These are phyloP conservation scores for Synanthedon myopaeformis DNA, from an alignment of 2,888 invertebrate genomes.

Conservation along the genomic window DNA sequence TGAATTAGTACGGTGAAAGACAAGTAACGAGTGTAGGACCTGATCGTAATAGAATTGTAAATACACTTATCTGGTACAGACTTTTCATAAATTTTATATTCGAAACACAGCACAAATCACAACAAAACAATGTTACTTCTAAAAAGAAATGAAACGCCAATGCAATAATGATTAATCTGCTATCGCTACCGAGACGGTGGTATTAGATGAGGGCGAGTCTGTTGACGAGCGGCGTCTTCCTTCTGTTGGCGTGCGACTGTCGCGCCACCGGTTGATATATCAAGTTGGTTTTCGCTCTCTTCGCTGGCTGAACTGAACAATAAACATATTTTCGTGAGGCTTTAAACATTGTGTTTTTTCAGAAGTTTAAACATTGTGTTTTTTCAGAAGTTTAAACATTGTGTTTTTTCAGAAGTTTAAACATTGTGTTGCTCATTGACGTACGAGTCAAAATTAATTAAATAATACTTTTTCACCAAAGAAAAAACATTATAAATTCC, in stretches of 20 bases:
- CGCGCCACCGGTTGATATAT: constrained; percentile 53
- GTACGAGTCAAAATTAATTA: too few species aligned
- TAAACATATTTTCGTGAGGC: too few species aligned
- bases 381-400: too few species aligned
- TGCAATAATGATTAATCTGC: constrained; percentile 20
- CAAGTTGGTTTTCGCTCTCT: constrained; percentile 55
- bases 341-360: too few species aligned
- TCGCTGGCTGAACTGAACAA: constrained; percentile 54
- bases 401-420: too few species aligned
- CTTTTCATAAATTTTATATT: constrained; percentile 20
- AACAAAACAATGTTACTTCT: constrained; percentile 16
- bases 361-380: too few species aligned
- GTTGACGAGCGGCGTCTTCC: constrained; percentile 75
- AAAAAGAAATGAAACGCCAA: constrained; percentile 9
- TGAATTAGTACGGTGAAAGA: constrained; percentile 44
- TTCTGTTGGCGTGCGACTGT: constrained; percentile 66
- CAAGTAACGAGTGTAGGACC: constrained; percentile 57
- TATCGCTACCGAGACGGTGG: too few species aligned
- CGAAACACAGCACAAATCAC: constrained; percentile 25
- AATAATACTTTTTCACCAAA: too few species aligned
- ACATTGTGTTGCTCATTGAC: too few species aligned
- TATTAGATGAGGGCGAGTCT: constrained; percentile 50
- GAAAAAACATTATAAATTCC: too few species aligned
- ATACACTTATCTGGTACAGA: constrained; percentile 53
- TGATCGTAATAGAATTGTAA: constrained; percentile 18